Evolutionary conservation across 2,888 invertebrate genomes (phyloP), one percentile per base, ranked within the genome.

Genomic region (Zygogramma bicolorata): DNA sequence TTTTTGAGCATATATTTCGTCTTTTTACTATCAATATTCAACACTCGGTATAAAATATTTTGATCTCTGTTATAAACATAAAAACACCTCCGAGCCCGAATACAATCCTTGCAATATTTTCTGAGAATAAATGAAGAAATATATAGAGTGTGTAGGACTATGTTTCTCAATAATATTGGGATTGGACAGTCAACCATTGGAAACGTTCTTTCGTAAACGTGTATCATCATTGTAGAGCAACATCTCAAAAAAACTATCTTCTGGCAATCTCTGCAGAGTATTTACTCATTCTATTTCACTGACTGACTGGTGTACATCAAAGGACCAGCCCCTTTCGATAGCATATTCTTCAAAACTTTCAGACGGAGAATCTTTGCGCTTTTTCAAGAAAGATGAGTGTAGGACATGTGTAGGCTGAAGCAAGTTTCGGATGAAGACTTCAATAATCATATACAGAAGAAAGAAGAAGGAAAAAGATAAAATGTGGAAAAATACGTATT

Each of bases 401-500:
- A n/a, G n/a, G n/a, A n/a, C n/a, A n/a, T n/a, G n/a, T n/a, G n/a
- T n/a, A n/a, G n/a, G n/a, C n/a, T n/a, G n/a, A n/a, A n/a, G n/a
- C n/a, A n/a, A n/a, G n/a, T n/a, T n/a, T n/a, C n/a, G n/a, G n/a
- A n/a, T n/a, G n/a, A n/a, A n/a, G n/a, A n/a, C n/a, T 7, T 29
- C 29, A 29, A 29, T 5, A 29, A 29, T 25, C 79, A 81, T 34
- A 70, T 75, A n/a, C 13, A 42, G 10, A 76, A 60, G 61, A 79
- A 77, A 71, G 49, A 77, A 40, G 67, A 75, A 81, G 68, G 65
- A 79, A 18, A 70, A 70, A 18, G 79, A 80, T 63, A 77, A 79
- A 68, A 75, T 15, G 42, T 46, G 8, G 68, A 74, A 34, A 59
- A 68, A 25, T 57, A 66, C 53, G 75, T 78, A 40, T 75, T 75